phyloP scores from a whole-genome alignment of 2,797 vertebrate species.

The Microctenopoma stevenorrisi region DNA sequence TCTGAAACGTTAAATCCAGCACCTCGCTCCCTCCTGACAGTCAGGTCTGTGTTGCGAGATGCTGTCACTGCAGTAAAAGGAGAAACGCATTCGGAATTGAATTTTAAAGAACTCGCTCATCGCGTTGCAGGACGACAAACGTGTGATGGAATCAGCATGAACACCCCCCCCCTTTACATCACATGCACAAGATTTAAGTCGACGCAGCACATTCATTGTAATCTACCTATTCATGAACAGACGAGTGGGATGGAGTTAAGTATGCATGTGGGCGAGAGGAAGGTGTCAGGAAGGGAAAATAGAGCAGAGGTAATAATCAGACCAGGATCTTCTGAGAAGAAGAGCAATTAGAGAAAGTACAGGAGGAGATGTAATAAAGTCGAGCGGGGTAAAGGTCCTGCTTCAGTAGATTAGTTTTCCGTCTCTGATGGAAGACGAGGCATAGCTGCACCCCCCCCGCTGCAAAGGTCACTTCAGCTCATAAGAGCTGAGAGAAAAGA shows the following conservation, averaged over 20 bases:
- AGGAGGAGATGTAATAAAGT: slow-evolving; percentile 2
- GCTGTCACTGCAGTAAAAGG: not conserved
- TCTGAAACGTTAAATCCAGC: not conserved
- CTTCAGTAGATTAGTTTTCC: slow-evolving; percentile 35
- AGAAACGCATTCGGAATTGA: slow-evolving; percentile 18
- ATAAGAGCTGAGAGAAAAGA: slow-evolving; percentile 1
- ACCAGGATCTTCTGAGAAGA: not conserved
- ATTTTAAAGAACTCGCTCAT: slow-evolving; percentile 9
- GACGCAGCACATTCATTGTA: slow-evolving; percentile 6
- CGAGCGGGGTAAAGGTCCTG: slow-evolving; percentile 25
- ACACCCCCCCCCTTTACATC: not conserved
- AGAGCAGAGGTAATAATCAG: not conserved
- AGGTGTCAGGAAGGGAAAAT: not conserved
- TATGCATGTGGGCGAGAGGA: slow-evolving; percentile 4
- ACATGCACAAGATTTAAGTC: slow-evolving; percentile 10
- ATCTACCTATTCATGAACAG: slow-evolving; percentile 25
- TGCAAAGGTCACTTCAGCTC: slow-evolving; percentile 1
- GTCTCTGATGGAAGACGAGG: slow-evolving; percentile 16
- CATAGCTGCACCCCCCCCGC: not conserved
- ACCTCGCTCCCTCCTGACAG: not conserved
- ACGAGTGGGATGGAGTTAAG: slow-evolving; percentile 9
- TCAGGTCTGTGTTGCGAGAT: not conserved
- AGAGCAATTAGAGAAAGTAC: slow-evolving; percentile 33
- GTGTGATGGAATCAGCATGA: slow-evolving; percentile 5
- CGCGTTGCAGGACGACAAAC: not conserved